Conservation (phyloP, 1,140 invertebrate genomes). For the Drosophila pseudoananassae region DNA sequence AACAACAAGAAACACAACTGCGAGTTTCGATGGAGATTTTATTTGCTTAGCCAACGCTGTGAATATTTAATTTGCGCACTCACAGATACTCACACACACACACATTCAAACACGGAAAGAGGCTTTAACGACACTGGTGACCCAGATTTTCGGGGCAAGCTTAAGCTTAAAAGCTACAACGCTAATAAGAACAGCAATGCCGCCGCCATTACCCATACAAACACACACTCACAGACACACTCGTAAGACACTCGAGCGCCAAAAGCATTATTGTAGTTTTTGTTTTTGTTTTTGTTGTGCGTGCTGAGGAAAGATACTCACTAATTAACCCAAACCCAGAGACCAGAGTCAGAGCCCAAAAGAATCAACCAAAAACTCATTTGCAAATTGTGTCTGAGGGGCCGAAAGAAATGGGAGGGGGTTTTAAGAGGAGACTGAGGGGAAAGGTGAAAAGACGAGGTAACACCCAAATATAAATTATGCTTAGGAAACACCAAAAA, state of each 20-base stretch:
- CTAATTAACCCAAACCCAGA: slow-evolving; percentile 73
- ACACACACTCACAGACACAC: slow-evolving; percentile 43
- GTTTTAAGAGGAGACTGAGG: slow-evolving; percentile 15
- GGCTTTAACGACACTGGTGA: slow-evolving; percentile 74
- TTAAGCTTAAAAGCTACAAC: slow-evolving; percentile 68
- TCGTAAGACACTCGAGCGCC: slow-evolving; percentile 24
- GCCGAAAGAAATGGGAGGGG: not conserved
- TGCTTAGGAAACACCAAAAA: slow-evolving; percentile 68
- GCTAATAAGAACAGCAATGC: slow-evolving; percentile 75
- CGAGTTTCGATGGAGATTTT: slow-evolving; percentile 61
- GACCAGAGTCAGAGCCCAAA: slow-evolving; percentile 21
- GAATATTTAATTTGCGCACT: slow-evolving; percentile 80
- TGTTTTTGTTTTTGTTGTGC: slow-evolving; percentile 44
- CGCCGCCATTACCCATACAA: slow-evolving; percentile 67
- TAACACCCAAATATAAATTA: slow-evolving; percentile 70
- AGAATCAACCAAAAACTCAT: slow-evolving; percentile 68
- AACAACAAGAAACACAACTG: slow-evolving; percentile 60
- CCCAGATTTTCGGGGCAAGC: slow-evolving; percentile 70
- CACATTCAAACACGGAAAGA: slow-evolving; percentile 22
- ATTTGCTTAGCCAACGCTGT: slow-evolving; percentile 79
- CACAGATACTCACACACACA: slow-evolving; percentile 25
- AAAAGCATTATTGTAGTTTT: slow-evolving; percentile 43
- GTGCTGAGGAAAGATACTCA: slow-evolving; percentile 76
- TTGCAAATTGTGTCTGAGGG: slow-evolving; percentile 67
- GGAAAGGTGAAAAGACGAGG: slow-evolving; percentile 20